These are phyloP conservation scores for Nautilus pompilius DNA, from an alignment of 1,140 invertebrate species.

Conservation along the genomic window DNA sequence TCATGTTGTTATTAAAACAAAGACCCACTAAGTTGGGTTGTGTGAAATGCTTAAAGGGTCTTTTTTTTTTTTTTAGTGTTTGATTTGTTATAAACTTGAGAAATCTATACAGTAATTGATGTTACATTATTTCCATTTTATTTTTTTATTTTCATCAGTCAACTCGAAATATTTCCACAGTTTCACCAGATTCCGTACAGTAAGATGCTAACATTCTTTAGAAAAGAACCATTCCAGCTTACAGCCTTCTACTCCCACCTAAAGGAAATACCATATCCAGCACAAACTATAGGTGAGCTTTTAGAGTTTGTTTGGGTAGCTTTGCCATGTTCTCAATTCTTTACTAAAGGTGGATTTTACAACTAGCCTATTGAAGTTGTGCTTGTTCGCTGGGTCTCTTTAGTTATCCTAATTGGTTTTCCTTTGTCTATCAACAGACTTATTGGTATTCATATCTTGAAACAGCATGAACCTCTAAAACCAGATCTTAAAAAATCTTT, in stretches of 20 bases:
- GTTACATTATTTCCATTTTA: not conserved
- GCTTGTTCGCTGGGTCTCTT: no score
- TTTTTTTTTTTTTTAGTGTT: conserved; percentile 3
- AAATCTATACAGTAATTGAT: not conserved
- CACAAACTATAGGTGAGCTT: conserved; percentile 78
- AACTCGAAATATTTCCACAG: conserved; percentile 73
- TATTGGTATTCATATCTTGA: no score
- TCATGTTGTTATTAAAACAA: not conserved
- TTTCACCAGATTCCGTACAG: conserved; percentile 90
- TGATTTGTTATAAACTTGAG: conserved; percentile 4
- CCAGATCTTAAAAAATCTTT: no score
- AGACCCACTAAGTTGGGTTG: not conserved
- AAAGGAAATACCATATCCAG: conserved; percentile 65
- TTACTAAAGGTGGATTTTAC: no score
- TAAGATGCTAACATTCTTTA: conserved; percentile 89
- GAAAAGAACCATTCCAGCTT: conserved; percentile 76
- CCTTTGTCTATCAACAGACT: no score
- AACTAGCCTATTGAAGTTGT: no score
- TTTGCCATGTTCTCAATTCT: no score
- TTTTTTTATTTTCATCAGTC: not conserved
- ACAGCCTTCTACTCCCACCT: conserved; percentile 71
- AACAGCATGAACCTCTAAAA: no score
- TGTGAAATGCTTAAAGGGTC: not conserved
- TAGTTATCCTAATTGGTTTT: no score
- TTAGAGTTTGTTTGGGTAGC: no score